These are phyloP conservation scores for Hormaphis cornu DNA, from an alignment of 1,140 invertebrate species.

Conservation along the genomic window DNA sequence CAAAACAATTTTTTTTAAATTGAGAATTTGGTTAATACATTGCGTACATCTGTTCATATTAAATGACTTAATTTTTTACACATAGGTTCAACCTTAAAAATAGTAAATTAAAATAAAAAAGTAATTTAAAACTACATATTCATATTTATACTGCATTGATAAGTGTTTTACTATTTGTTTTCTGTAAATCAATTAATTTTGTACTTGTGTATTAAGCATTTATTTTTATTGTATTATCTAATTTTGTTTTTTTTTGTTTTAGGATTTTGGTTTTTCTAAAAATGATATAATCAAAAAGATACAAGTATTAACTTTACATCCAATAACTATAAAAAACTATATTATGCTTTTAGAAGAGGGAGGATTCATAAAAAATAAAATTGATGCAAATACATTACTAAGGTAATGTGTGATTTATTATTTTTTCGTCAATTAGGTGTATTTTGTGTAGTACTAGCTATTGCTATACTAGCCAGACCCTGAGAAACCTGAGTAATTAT, in stretches of 20 bases:
- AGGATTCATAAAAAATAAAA: slow-evolving; percentile 6
- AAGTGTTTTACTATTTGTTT: not conserved
- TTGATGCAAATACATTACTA: not conserved
- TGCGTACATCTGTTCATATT: not conserved
- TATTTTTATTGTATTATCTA: not conserved
- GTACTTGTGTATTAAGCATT: not conserved
- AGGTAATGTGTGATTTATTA: not conserved
- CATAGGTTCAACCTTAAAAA: too few species aligned
- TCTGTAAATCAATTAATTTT: not conserved
- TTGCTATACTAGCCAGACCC: not conserved
- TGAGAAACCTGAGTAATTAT: too few species aligned
- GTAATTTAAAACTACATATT: not conserved
- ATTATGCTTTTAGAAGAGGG: slow-evolving; percentile 12
- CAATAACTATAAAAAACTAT: slow-evolving; percentile 13
- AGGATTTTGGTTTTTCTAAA: slow-evolving; percentile 1
- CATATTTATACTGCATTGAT: not conserved
- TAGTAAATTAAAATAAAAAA: not conserved
- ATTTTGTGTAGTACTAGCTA: not conserved
- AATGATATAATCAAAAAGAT: not conserved
- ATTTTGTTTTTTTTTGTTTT: not conserved
- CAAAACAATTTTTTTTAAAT: not conserved
- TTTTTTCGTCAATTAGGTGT: not conserved
- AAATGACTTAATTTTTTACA: not conserved
- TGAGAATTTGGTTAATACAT: too few species aligned
- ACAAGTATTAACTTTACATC: slow-evolving; percentile 10